Evolutionary conservation across 2,797 vertebrate genomes (phyloP).

Genomic region (Pangasius larnaudii): DNA sequence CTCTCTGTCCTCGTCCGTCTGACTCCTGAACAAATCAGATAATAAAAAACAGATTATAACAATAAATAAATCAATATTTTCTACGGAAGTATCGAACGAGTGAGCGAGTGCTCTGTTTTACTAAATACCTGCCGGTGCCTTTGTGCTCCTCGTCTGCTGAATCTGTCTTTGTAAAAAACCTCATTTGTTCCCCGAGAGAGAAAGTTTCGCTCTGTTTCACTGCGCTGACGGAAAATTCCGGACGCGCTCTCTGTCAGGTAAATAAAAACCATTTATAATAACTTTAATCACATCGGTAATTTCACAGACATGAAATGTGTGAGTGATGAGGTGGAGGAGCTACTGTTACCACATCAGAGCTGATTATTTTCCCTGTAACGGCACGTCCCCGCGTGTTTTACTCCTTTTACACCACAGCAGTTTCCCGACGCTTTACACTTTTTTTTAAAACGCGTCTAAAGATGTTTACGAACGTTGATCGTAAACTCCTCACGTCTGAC

Average conservation of each 20-base stretch:
- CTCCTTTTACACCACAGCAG: background rate
- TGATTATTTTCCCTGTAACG: background rate
- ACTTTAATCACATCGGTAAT: background rate
- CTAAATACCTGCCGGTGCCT: constrained; percentile 61
- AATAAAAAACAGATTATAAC: background rate
- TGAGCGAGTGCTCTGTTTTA: background rate
- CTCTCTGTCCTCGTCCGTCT: constrained; percentile 75
- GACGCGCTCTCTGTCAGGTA: constrained; percentile 47
- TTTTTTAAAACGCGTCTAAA: background rate
- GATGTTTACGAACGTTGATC: background rate
- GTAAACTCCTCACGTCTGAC: background rate
- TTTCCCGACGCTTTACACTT: background rate
- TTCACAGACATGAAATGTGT: background rate
- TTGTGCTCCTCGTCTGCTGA: constrained; percentile 31
- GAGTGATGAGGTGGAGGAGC: background rate
- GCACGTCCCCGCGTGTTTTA: background rate
- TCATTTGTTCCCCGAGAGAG: constrained; percentile 61
- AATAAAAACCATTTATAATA: background rate
- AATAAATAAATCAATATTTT: background rate
- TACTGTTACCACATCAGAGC: background rate
- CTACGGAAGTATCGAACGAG: too few species aligned
- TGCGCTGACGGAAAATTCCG: constrained; percentile 47
- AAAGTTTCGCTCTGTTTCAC: constrained; percentile 48
- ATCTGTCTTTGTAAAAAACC: constrained; percentile 76
- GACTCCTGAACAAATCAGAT: constrained; percentile 39